These are phyloP conservation scores for Hanleya hanleyi DNA, from an alignment of 2,888 invertebrate species.

Conservation along the genomic window DNA sequence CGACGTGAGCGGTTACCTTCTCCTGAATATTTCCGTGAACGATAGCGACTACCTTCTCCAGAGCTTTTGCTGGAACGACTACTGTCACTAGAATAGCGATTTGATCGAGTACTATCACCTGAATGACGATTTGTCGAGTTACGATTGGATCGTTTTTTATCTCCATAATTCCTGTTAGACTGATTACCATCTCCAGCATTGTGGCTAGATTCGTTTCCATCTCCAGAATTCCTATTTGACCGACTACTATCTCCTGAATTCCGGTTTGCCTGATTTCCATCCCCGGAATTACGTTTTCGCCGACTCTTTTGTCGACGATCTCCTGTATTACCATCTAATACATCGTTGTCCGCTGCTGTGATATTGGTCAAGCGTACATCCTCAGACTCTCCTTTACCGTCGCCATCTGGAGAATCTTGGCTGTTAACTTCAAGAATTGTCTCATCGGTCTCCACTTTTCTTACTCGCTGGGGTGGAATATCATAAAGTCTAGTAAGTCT, in stretches of 20 bases:
- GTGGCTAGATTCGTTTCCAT: background rate
- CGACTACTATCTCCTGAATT: background rate
- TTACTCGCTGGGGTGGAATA: slow-evolving; percentile 54
- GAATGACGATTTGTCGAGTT: background rate
- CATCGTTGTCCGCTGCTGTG: background rate
- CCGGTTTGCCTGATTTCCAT: background rate
- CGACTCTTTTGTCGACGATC: background rate
- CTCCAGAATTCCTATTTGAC: background rate
- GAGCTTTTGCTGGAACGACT: slow-evolving; percentile 3
- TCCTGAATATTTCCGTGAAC: background rate
- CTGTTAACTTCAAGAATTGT: background rate
- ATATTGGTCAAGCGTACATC: background rate
- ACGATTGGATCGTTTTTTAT: background rate
- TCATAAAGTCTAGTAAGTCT: slow-evolving; percentile 61
- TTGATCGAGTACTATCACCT: background rate
- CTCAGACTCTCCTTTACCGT: background rate
- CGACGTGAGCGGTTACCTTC: background rate
- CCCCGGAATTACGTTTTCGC: background rate
- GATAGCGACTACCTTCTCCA: background rate
- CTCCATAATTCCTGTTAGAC: background rate
- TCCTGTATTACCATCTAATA: background rate
- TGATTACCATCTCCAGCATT: background rate
- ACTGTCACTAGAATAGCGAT: background rate
- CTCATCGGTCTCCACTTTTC: slow-evolving; percentile 42
- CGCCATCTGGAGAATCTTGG: background rate